Percentiles rank a stretch among this genome's conserved stretches.
These are phyloP conservation scores for Neria commutata DNA, from an alignment of 2,888 invertebrate genomes.

Conservation along the genomic window DNA sequence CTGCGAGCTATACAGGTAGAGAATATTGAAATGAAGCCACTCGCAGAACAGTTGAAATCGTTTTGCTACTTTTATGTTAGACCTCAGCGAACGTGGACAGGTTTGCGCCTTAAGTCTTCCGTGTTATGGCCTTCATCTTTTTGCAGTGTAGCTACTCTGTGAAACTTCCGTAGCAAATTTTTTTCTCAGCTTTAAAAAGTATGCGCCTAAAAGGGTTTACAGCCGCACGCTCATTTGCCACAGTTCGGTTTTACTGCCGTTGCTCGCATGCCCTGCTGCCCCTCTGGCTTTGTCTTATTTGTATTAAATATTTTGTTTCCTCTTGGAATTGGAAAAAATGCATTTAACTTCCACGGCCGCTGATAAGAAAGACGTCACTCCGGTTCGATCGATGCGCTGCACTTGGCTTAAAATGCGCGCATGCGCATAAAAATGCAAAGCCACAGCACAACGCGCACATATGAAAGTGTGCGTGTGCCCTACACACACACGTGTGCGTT, in stretches of 20 bases:
- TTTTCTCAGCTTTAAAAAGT: neutral
- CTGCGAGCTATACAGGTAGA: no score
- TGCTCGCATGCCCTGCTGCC: neutral
- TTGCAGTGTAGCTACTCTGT: neutral
- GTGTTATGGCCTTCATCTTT: neutral
- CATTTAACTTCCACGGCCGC: constrained; percentile 22
- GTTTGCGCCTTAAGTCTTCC: neutral
- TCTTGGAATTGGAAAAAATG: constrained; percentile 4
- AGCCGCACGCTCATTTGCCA: neutral
- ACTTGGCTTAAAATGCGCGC: constrained; percentile 22
- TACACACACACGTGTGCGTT: no score
- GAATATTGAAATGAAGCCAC: no score
- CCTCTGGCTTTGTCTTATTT: neutral
- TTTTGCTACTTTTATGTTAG: no score
- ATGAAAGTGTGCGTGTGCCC: no score
- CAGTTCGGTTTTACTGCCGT: no score
- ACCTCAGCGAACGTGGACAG: neutral
- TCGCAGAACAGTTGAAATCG: no score
- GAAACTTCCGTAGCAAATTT: neutral
- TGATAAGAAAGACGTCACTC: constrained; percentile 31
- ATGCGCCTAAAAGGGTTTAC: neutral
- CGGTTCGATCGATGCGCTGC: constrained; percentile 2
- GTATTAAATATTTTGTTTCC: neutral
- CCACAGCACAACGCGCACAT: no score
- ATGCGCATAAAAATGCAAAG: no score